A percentile compares a stretch with the other conserved stretches of the same genome.
These are phyloP conservation scores for Micrasema minimum DNA, from an alignment of 1,140 invertebrate species.

Conservation along the genomic window DNA sequence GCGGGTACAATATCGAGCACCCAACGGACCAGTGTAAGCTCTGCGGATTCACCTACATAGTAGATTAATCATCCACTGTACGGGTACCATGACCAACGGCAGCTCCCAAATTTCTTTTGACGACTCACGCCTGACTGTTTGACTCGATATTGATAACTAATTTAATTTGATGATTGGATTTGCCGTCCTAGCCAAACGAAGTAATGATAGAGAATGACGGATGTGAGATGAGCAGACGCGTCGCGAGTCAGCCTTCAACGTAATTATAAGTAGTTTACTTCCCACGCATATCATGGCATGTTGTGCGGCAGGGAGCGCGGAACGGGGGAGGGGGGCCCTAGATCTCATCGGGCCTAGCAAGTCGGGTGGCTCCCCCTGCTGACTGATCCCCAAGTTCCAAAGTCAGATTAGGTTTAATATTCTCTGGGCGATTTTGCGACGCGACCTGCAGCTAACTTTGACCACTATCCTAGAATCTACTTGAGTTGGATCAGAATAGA, in stretches of 20 bases:
- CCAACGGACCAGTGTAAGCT: conserved; percentile 56
- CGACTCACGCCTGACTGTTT: conserved; percentile 36
- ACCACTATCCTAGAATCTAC: conserved; percentile 20
- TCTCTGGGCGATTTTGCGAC: too few relatives aligned
- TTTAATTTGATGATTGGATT: conserved; percentile 45
- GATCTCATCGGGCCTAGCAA: conserved; percentile 50
- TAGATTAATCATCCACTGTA: conserved; percentile 55
- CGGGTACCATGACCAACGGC: conserved; percentile 38
- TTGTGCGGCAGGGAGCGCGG: too few relatives aligned
- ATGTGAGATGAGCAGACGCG: too few relatives aligned
- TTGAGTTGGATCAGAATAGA: conserved; percentile 44
- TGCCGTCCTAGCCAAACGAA: conserved; percentile 52
- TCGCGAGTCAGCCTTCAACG: too few relatives aligned
- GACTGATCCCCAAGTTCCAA: conserved; percentile 47
- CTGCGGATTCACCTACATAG: conserved; percentile 63
- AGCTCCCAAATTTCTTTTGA: conserved; percentile 39
- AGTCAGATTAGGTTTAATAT: conserved; percentile 49
- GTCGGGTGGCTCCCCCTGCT: conserved; percentile 24
- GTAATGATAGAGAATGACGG: conserved; percentile 29
- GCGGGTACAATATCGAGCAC: conserved; percentile 60
- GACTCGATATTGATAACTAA: conserved; percentile 47
- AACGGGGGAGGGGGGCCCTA: conserved; percentile 9
- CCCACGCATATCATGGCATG: conserved; percentile 50
- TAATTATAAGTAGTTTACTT: conserved; percentile 49
- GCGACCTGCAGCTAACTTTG: conserved; percentile 11